Evolutionary conservation across 2,113 vertebrate genomes (phyloP).

Genomic region (Dinomys branickii): DNA sequence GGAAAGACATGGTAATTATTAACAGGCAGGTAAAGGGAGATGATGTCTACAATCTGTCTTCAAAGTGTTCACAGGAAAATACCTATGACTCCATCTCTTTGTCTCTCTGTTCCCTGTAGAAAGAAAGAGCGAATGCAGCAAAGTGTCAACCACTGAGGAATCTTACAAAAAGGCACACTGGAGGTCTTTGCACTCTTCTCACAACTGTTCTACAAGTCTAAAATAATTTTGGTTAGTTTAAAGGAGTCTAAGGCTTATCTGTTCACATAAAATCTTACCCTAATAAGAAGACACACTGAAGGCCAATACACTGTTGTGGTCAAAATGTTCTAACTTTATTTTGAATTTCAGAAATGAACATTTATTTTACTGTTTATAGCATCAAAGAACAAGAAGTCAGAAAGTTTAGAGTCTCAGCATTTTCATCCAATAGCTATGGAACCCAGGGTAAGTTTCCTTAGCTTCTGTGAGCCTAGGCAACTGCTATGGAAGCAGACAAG

Average conservation of each 20-base stretch:
- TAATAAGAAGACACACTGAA: neutral
- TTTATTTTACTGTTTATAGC: slow-evolving; percentile 4
- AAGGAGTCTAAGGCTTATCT: neutral
- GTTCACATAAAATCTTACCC: neutral
- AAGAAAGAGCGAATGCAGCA: neutral
- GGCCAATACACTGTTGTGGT: neutral
- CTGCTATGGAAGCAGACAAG: neutral
- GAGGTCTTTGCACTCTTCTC: neutral
- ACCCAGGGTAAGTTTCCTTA: neutral
- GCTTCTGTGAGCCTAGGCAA: neutral
- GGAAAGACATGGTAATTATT: slow-evolving; percentile 15
- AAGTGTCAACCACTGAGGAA: neutral
- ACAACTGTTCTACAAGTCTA: neutral
- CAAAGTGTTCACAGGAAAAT: neutral
- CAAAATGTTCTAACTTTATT: slow-evolving; percentile 26
- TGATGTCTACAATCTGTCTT: neutral
- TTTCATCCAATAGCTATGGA: neutral
- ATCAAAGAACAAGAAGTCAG: neutral
- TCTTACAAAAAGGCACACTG: neutral
- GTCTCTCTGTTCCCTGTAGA: neutral
- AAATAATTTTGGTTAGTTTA: slow-evolving; percentile 16
- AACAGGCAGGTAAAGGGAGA: neutral
- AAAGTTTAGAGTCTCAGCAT: neutral
- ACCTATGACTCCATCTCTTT: neutral
- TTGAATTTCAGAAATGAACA: slow-evolving; percentile 10